These are phyloP conservation scores for Guaruba guarouba DNA, from an alignment of 2,113 vertebrate genomes.

Conservation along the genomic window DNA sequence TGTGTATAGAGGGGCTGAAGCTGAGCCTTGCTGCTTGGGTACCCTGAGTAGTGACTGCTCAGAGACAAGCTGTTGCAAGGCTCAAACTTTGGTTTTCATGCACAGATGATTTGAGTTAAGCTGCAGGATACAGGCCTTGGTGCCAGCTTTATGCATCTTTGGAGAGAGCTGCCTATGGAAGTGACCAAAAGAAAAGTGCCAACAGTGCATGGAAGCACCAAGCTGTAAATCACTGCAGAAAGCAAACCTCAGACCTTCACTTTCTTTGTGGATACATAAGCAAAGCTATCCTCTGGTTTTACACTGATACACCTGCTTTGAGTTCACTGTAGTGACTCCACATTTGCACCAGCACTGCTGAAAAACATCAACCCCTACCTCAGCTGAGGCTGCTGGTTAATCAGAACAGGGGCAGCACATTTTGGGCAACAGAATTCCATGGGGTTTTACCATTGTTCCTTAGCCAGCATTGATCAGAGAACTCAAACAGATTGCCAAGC, in stretches of 20 bases:
- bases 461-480: conserved; percentile 4
- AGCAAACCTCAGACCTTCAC: not conserved
- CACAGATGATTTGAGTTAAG: not conserved
- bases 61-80: not conserved
- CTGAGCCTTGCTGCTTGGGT: not conserved
- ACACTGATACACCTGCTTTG: not conserved
- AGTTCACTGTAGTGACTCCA: not conserved
- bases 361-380: not conserved
- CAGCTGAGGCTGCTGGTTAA: not conserved
- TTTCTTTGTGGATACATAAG: not conserved
- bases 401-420: conserved; percentile 16
- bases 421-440: not conserved
- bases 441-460: conserved; percentile 18
- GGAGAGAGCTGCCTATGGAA: not conserved
- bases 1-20: not conserved
- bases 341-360: not conserved
- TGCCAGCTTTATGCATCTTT: not conserved
- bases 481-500: not conserved
- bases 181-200: not conserved
- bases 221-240: not conserved
- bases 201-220: not conserved
- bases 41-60: not conserved
- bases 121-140: not conserved
- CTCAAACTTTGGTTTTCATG: not conserved
- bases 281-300: not conserved